Base-by-base conservation (phyloP, 92 coral and sea anemone genomes). In the Phenganax subtilis region DNA sequence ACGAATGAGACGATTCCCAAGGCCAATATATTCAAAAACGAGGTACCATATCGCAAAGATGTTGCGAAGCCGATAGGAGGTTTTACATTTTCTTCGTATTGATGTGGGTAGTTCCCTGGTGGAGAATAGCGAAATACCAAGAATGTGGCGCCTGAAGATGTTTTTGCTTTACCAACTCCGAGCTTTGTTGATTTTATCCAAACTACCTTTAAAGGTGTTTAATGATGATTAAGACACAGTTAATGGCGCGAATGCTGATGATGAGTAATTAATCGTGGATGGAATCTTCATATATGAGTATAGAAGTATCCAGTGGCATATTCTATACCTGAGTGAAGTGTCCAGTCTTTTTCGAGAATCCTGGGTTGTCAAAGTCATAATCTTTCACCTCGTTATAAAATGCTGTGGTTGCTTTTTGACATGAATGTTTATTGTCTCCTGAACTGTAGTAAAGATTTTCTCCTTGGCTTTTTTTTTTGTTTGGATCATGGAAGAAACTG, bases 241-340 rank as follows among this genome's bases (percentile, higher is more conserved):
- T 71, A 7, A 3, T 11, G n/a, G 51, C 10, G 75, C 31, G 10
- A 20, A 30, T 17, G 57, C 53, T 57, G 17, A 20, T 27, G n/a
- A 76, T 56, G 7, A 14, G 0, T 27, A 20, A 11, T 0, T 0
- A 2, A 16, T 3, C 9, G 37, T 12, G 31, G 30, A 37, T 37
- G 47, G 47, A 37, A 37, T 37, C 5, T 37, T 37, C 47, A 37
- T 37, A 37, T 37, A 37, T 37, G 47, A 37, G 5, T 37, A 37
- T 37, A 1, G 47, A 37, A 37, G 47, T 37, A 37, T 2, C 47
- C 3, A 5, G 47, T 37, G 47, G 47, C 47, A 37, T 37, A 37
- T 37, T 37, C 2, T 37, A 51, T 83, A 93, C 97, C 96, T 93
- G 97, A 6, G 97, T 91, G 72, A 93, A 93, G 76, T 92, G 92